Conservation (phyloP, 2,888 invertebrate genomes). For the Byasa hedistus region DNA sequence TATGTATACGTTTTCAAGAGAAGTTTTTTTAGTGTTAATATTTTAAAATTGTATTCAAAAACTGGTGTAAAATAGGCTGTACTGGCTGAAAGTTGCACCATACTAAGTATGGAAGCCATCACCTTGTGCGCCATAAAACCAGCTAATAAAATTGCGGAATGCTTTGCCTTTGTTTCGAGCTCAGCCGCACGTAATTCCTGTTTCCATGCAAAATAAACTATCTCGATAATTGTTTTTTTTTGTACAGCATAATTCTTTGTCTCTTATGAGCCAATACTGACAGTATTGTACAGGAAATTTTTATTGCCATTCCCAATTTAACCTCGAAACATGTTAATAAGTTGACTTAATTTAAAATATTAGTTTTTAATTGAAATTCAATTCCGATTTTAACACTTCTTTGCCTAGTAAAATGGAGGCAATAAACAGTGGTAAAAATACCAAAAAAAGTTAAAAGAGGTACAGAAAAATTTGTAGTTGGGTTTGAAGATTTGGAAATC, state of each 20-base stretch:
- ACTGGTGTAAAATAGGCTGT: neutral
- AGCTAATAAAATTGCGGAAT: constrained; percentile 1
- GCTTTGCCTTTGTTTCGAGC: constrained; percentile 14
- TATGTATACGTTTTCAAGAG: neutral
- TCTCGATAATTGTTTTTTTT: constrained; percentile 12
- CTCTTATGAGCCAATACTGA: neutral
- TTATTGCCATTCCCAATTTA: too few relatives aligned
- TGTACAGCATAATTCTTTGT: neutral
- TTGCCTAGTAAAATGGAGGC: too few relatives aligned
- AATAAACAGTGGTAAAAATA: too few relatives aligned
- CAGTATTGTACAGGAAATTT: neutral
- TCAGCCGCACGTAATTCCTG: constrained; percentile 7
- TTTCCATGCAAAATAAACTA: constrained; percentile 18
- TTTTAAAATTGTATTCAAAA: neutral
- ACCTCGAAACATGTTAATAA: too few relatives aligned
- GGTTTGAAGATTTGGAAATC: too few relatives aligned
- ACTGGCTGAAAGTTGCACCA: neutral
- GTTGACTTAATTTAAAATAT: too few relatives aligned
- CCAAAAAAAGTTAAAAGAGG: too few relatives aligned
- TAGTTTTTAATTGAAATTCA: too few relatives aligned
- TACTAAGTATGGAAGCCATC: neutral
- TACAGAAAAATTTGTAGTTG: too few relatives aligned
- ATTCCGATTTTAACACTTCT: too few relatives aligned
- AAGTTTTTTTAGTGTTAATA: neutral
- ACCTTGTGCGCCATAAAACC: neutral